Conservation (phyloP, 2,888 invertebrate genomes). For the Ischnus inquisitorius region DNA sequence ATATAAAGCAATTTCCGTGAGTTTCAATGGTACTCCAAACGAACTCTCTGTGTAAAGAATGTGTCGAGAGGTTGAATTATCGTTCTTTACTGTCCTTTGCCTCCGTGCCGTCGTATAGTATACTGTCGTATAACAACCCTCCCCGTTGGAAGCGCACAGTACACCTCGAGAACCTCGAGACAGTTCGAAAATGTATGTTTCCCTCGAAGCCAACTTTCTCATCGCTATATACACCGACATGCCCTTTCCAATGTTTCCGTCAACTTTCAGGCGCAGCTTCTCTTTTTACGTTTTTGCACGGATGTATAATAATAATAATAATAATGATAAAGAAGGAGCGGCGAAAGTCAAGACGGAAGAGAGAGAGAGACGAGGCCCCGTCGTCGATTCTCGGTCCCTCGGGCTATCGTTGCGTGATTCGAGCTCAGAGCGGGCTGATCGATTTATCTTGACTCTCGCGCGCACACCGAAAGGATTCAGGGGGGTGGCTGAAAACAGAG, state of each 20-base stretch:
- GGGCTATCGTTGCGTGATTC: constrained; percentile 65
- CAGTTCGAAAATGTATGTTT: constrained; percentile 70
- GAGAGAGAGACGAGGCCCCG: constrained; percentile 47
- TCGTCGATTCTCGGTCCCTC: constrained; percentile 51
- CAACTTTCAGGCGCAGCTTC: constrained; percentile 39
- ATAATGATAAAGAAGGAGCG: constrained; percentile 29
- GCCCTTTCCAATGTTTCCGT: constrained; percentile 20
- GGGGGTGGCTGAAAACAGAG: neutral
- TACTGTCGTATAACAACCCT: constrained; percentile 38
- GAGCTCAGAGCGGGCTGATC: constrained; percentile 55
- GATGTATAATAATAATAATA: constrained; percentile 26
- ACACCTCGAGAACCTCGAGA: constrained; percentile 52
- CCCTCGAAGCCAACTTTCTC: constrained; percentile 62
- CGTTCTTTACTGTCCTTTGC: constrained; percentile 53
- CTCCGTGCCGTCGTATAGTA: constrained; percentile 27
- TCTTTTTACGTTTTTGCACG: constrained; percentile 26
- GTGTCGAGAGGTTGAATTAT: constrained; percentile 68
- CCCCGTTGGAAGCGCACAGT: constrained; percentile 5
- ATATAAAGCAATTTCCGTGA: constrained; percentile 15
- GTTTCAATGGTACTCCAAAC: constrained; percentile 35
- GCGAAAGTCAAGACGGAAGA: constrained; percentile 26
- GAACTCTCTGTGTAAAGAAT: constrained; percentile 54
- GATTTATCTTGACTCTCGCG: constrained; percentile 60
- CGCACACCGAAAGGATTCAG: constrained; percentile 50
- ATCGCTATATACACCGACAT: constrained; percentile 15